Conservation (phyloP, 35 echinoderm and acorn worm genomes). For the Apostichopus parvimensis region DNA sequence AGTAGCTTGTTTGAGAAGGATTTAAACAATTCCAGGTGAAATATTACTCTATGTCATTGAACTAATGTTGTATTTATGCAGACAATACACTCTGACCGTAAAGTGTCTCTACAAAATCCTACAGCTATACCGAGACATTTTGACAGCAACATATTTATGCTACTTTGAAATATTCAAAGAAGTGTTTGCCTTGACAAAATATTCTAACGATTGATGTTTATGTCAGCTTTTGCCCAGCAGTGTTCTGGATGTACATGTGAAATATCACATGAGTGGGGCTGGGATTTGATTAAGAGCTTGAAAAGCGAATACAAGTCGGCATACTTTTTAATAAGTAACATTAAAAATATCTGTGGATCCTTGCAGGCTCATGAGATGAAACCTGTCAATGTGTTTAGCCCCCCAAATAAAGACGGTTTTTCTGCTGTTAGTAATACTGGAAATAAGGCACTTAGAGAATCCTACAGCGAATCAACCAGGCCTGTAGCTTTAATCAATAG, state of each 20-base stretch:
- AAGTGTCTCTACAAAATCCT: too few relatives aligned
- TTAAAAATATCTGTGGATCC: background rate
- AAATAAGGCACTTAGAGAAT: background rate
- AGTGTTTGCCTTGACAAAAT: background rate
- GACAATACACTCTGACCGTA: too few relatives aligned
- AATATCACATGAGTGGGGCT: background rate
- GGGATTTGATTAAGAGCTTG: background rate
- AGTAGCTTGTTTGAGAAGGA: too few relatives aligned
- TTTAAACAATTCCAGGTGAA: too few relatives aligned
- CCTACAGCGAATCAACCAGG: background rate
- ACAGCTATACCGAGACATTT: background rate
- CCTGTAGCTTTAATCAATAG: background rate
- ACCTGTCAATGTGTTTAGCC: background rate
- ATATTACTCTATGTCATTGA: too few relatives aligned
- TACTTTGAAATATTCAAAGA: background rate
- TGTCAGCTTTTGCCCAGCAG: background rate
- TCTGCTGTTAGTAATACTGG: background rate
- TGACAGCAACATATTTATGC: background rate
- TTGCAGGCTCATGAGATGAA: background rate
- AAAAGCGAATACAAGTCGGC: background rate
- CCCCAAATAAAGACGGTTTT: background rate
- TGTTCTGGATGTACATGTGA: background rate
- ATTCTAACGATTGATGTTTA: conserved; percentile 2
- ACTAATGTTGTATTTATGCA: too few relatives aligned
- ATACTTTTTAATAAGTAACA: background rate